Percentiles rank a stretch among this genome's conserved stretches.
phyloP scores from a whole-genome alignment of 2,888 invertebrate genomes.

The Stratiomys singularior region DNA sequence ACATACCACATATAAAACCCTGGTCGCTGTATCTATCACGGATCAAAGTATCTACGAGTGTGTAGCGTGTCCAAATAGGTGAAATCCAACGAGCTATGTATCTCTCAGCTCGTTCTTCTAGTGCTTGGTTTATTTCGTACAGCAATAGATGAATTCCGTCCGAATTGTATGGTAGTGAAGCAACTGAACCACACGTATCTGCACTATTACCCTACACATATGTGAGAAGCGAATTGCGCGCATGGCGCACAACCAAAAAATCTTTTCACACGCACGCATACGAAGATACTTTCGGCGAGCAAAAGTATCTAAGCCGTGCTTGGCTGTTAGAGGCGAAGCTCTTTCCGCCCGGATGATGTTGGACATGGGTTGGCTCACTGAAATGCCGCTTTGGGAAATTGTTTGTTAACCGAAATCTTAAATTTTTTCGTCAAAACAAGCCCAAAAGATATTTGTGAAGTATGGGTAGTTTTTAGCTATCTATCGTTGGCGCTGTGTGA shows the following conservation, averaged over 20 bases:
- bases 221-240: background rate
- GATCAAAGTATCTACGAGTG: conserved; percentile 3
- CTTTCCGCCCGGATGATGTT: conserved; percentile 9
- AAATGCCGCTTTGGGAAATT: conserved; percentile 1
- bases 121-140: background rate
- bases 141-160: conserved; percentile 25
- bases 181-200: background rate
- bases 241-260: background rate
- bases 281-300: background rate
- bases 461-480: too few relatives aligned
- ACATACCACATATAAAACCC: conserved; percentile 12
- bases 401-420: conserved; percentile 1
- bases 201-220: background rate
- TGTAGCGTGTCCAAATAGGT: background rate
- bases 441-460: background rate
- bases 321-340: background rate
- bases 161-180: too few relatives aligned
- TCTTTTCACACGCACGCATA: conserved; percentile 1
- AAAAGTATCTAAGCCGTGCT: conserved; percentile 30
- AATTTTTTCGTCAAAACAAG: conserved; percentile 13
- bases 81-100: conserved; percentile 1
- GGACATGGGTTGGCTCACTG: conserved; percentile 19
- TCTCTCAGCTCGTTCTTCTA: conserved; percentile 22
- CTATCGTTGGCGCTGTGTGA: too few relatives aligned
- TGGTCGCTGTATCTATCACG: background rate